Evolutionary conservation across 2,113 vertebrate genomes (phyloP).

Genomic region (Larimichthys polyactis): DNA sequence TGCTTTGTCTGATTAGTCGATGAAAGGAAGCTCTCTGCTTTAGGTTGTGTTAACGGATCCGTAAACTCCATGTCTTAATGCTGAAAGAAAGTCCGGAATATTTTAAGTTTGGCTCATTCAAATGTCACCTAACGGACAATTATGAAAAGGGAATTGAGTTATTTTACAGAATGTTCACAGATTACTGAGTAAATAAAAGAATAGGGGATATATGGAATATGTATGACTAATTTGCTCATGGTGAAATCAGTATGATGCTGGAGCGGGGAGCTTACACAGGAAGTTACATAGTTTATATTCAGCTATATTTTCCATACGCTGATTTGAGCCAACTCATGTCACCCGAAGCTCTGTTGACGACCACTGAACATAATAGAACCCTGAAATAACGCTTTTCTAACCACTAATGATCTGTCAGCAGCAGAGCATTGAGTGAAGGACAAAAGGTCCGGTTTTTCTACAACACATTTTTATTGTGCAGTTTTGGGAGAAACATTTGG

Average conservation of each 20-base stretch:
- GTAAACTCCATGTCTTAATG: not conserved
- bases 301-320: not conserved
- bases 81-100: not conserved
- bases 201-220: not conserved
- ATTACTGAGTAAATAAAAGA: not conserved
- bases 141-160: slow-evolving; percentile 29
- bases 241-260: slow-evolving; percentile 6
- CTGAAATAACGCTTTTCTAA: too few species aligned
- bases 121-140: not conserved
- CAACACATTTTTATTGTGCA: not conserved
- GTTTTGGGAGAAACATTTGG: not conserved
- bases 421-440: not conserved
- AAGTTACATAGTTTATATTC: not conserved
- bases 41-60: not conserved
- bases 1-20: not conserved
- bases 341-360: not conserved
- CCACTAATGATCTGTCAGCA: not conserved
- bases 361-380: not conserved
- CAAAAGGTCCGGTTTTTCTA: not conserved
- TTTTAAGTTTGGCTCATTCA: not conserved
- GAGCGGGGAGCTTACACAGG: not conserved
- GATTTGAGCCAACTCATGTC: not conserved
- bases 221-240: not conserved
- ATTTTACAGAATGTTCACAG: not conserved
- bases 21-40: not conserved